Percentiles rank a stretch among this genome's conserved stretches.
Evolutionary conservation across 2,888 invertebrate genomes (phyloP).

Genomic region (Chironomus tentans): DNA sequence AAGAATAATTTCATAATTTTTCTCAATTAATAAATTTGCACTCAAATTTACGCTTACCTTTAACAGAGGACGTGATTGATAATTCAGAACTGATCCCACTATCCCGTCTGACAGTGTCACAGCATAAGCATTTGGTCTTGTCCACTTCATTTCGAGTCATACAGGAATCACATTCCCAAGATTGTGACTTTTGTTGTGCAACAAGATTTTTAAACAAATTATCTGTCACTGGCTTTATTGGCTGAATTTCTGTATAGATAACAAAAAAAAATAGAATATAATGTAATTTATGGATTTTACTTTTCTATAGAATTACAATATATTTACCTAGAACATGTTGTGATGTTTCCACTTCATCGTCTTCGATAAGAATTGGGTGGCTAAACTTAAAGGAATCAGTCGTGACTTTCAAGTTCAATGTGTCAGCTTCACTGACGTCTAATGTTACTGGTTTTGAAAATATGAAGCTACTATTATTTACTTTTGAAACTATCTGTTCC

Average conservation of each 20-base stretch:
- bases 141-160: constrained; percentile 48
- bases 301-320: too few species aligned
- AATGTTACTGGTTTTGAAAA: constrained; percentile 47
- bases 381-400: constrained; percentile 49
- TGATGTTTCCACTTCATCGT: constrained; percentile 29
- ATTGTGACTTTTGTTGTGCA: constrained; percentile 36
- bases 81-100: neutral
- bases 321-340: neutral
- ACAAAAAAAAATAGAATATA: too few species aligned
- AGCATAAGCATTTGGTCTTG: constrained; percentile 48
- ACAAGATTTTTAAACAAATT: constrained; percentile 39
- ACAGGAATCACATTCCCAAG: constrained; percentile 54
- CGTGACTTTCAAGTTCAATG: constrained; percentile 29
- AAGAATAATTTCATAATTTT: constrained; percentile 28
- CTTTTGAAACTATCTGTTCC: too few species aligned
- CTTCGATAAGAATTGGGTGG: constrained; percentile 43
- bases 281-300: too few species aligned
- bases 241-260: neutral
- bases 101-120: constrained; percentile 38
- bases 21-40: too few species aligned
- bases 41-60: neutral
- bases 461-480: constrained; percentile 33
- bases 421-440: constrained; percentile 37
- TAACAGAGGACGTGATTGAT: neutral
- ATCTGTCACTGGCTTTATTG: constrained; percentile 30